phyloP scores from a whole-genome alignment of 30 jellyfish, hydroid and myxozoan genomes.

The Aurelia sp. region DNA sequence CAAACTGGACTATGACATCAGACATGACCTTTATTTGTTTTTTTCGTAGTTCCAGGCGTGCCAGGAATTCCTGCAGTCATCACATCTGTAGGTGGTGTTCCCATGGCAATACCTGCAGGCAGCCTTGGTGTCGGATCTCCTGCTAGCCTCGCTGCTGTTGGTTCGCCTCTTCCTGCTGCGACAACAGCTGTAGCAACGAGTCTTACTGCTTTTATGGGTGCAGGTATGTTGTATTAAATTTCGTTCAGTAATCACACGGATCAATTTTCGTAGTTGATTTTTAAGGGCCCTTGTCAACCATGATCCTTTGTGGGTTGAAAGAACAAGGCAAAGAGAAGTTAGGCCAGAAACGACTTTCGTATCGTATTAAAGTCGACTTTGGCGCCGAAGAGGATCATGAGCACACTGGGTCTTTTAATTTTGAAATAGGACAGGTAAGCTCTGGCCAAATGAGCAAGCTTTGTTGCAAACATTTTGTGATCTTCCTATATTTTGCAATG shows the following conservation, averaged over 20 bases:
- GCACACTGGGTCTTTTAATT: too few relatives aligned
- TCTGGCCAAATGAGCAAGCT: too few relatives aligned
- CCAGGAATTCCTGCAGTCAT: constrained; percentile 60
- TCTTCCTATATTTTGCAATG: too few relatives aligned
- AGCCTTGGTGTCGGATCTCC: constrained; percentile 16
- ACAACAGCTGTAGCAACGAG: constrained; percentile 42
- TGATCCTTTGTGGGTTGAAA: background rate
- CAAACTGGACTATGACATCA: too few relatives aligned
- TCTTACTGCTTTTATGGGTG: constrained; percentile 38
- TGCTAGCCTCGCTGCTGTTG: constrained; percentile 27
- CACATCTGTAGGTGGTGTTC: constrained; percentile 73
- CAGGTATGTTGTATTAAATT: constrained; percentile 9
- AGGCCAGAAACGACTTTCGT: too few relatives aligned
- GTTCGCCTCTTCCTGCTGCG: constrained; percentile 47
- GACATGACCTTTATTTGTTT: background rate
- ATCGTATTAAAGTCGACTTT: too few relatives aligned
- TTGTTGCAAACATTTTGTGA: too few relatives aligned
- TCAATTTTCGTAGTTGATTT: too few relatives aligned
- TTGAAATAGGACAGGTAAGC: too few relatives aligned
- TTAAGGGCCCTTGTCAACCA: too few relatives aligned
- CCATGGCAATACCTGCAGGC: constrained; percentile 78
- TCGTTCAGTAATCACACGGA: background rate
- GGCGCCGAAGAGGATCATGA: too few relatives aligned
- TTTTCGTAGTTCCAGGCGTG: constrained; percentile 36
- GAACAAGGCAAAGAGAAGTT: background rate